A percentile compares a stretch with the other conserved stretches of the same genome.
These are phyloP conservation scores for Dinocampus coccinellae DNA, from an alignment of 2,888 invertebrate species.

Conservation along the genomic window DNA sequence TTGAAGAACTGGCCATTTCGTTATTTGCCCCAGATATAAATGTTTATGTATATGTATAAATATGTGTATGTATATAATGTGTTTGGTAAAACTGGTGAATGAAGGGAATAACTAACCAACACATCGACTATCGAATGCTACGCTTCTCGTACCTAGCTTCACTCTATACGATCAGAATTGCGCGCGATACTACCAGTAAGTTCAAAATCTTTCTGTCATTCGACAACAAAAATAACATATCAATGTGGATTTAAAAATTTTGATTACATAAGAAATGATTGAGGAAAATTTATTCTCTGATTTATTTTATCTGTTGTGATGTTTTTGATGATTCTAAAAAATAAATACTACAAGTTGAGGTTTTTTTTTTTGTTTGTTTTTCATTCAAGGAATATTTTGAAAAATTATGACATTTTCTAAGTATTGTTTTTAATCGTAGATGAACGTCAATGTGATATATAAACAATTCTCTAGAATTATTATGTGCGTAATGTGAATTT, in stretches of 20 bases:
- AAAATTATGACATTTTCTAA: neutral
- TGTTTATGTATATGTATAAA: neutral
- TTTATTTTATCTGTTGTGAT: no score
- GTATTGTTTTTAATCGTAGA: neutral
- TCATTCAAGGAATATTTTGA: no score
- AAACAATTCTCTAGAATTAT: neutral
- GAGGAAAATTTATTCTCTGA: no score
- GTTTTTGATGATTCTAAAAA: no score
- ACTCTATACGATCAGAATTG: neutral
- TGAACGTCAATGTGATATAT: neutral
- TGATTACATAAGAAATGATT: no score
- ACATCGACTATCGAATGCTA: neutral
- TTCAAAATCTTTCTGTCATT: neutral
- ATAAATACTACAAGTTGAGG: no score
- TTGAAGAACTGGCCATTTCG: slow-evolving; percentile 31
- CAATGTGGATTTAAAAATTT: no score
- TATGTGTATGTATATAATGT: neutral
- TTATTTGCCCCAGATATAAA: neutral
- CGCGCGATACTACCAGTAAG: neutral
- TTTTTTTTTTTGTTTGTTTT: no score
- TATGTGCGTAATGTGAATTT: neutral
- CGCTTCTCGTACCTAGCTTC: neutral
- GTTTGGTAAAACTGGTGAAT: neutral
- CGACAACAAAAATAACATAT: no score
- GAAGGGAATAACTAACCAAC: neutral